Base-by-base conservation (phyloP, 2,113 vertebrate species). In the Micronisus gabar region DNA sequence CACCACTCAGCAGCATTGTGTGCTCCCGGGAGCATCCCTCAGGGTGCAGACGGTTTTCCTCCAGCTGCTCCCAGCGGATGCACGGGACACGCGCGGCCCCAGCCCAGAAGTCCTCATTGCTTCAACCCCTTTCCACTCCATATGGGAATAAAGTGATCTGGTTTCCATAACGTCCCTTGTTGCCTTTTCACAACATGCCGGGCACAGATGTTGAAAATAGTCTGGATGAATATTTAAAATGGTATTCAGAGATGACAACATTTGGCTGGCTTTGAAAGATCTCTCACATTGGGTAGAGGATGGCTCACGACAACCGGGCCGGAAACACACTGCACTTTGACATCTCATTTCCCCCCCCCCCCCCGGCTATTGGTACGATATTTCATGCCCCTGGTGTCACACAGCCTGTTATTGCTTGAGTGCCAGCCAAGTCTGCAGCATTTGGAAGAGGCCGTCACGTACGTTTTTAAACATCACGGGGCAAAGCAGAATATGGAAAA, bases 151-250 rank as follows among this genome's bases (percentile, higher is more conserved):
- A 41, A 96, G 83, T 15, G 73, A 86, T 97, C 97, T 96, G 95
- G 93, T 95, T 97, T 97, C 96, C 86, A 94, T 90, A 97, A 96
- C 52, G 13, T 78, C 86, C 93, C 86, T 82, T 78, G 76, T 65
- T 95, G 91, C 90, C 86, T 81, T 96, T 94, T 95, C 94, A 85
- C 84, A 95, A 96, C 96, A 91, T 89, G 90, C 91, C 0, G 73
- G 94, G 93, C 95, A 78, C 95, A 95, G 90, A 93, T 96, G 95
- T 97, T 95, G 91, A 95, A 97, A 97, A 96, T 53, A 95, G 90
- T 81, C 74, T 76, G 95, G 92, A 95, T 96, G 92, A 95, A 96
- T 91, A 88, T 96, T 96, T 97, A 96, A 95, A 96, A 93, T 83
- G 89, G 90, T 95, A 95, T 97, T 94, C 93, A 92, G 88, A 94